Conservation (phyloP, 2,113 vertebrate genomes). For the Zosterops japonicus region DNA sequence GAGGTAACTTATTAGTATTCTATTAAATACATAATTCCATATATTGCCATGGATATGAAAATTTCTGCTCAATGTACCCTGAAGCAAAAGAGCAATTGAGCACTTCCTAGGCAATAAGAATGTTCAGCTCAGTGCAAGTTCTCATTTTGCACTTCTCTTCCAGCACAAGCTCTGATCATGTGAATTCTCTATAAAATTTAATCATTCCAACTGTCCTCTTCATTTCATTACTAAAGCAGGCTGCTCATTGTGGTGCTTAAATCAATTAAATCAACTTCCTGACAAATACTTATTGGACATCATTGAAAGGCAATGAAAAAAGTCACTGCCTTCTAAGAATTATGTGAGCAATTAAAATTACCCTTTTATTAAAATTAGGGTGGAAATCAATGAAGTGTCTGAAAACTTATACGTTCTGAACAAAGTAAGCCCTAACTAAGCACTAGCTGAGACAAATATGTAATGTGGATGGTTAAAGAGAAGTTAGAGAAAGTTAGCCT, state of each 20-base stretch:
- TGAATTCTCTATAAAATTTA: background rate
- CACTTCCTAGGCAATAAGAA: background rate
- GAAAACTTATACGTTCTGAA: background rate
- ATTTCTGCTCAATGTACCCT: background rate
- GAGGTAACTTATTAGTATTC: background rate
- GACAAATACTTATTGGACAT: background rate
- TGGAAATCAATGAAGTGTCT: background rate
- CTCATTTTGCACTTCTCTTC: background rate
- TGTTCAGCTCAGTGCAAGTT: background rate
- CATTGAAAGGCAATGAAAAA: background rate
- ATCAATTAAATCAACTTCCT: conserved; percentile 14
- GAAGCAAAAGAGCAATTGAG: background rate
- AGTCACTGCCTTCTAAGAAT: background rate
- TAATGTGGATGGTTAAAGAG: background rate
- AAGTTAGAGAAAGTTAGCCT: background rate
- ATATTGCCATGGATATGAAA: background rate
- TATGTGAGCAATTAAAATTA: background rate
- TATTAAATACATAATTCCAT: background rate
- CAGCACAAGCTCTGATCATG: background rate
- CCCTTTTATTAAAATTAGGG: background rate
- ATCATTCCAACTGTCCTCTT: background rate
- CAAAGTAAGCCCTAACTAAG: background rate
- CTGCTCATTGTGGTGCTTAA: background rate
- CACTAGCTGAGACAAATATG: background rate
- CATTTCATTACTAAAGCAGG: background rate